Evolutionary conservation across 2,888 invertebrate species (phyloP).

Genomic region (Ariolimax columbianus): DNA sequence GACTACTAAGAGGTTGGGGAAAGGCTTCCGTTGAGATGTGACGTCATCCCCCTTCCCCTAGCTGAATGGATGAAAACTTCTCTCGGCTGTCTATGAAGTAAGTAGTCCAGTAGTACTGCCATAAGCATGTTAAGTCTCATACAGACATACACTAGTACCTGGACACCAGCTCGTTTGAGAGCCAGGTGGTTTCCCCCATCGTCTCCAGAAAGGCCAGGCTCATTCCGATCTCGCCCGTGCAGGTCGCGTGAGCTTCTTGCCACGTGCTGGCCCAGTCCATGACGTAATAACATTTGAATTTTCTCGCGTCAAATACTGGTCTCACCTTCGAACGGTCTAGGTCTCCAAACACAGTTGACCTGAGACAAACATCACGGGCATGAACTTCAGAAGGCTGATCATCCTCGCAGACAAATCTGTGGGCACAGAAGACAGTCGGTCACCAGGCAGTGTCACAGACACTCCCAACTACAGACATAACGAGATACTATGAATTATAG

Average conservation of each 20-base stretch:
- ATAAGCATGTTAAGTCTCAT: no score
- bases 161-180: background rate
- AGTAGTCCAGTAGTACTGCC: no score
- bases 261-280: background rate
- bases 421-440: background rate
- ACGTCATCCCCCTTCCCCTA: no score
- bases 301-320: background rate
- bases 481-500: no score
- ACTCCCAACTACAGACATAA: no score
- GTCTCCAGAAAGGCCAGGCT: background rate
- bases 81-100: no score
- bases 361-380: background rate
- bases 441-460: no score
- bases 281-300: background rate
- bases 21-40: no score
- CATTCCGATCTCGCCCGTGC: background rate
- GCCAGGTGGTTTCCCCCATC: background rate
- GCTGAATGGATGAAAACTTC: no score
- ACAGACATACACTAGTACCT: background rate
- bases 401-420: background rate
- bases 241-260: background rate
- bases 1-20: no score
- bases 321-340: background rate
- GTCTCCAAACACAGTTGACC: background rate
- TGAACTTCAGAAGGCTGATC: background rate